phyloP scores from a whole-genome alignment of 2,113 vertebrate species.

The Isurus oxyrinchus region DNA sequence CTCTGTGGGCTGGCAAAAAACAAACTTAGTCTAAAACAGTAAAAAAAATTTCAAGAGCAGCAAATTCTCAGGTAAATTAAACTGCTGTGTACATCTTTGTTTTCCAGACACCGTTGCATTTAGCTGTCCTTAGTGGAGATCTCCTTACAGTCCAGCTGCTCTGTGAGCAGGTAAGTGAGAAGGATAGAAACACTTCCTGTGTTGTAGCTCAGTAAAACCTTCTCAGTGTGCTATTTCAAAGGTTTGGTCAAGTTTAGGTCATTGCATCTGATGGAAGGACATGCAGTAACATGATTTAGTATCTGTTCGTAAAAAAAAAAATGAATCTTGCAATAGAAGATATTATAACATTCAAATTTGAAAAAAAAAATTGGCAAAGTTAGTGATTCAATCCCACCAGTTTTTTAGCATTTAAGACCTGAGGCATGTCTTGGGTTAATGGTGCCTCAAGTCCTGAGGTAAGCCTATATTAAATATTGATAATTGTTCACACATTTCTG shows the following conservation, averaged over 20 bases:
- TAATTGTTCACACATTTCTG: not conserved
- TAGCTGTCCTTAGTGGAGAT: conserved; percentile 44
- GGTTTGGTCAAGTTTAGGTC: not conserved
- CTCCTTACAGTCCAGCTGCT: conserved; percentile 43
- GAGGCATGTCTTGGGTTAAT: not conserved
- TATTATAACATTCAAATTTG: not conserved
- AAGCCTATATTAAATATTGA: not conserved
- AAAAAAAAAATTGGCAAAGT: not conserved
- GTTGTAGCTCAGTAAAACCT: not conserved
- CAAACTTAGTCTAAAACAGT: not conserved
- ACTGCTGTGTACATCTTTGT: not conserved
- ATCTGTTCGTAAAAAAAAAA: not conserved
- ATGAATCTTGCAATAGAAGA: not conserved
- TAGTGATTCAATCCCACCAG: not conserved
- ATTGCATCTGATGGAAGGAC: not conserved
- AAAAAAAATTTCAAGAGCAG: not conserved
- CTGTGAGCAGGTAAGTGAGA: conserved; percentile 44
- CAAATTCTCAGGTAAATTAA: not conserved
- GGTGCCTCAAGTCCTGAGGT: not conserved
- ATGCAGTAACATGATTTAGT: not conserved
- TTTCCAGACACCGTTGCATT: conserved; percentile 43
- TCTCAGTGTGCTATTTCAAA: not conserved
- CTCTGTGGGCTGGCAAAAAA: not conserved
- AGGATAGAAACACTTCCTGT: not conserved
- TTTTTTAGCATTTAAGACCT: not conserved